Evolutionary conservation across 92 coral and sea anemone genomes (phyloP), one percentile per base, ranked within the genome.

Genomic region (Isaurus tuberculatus): DNA sequence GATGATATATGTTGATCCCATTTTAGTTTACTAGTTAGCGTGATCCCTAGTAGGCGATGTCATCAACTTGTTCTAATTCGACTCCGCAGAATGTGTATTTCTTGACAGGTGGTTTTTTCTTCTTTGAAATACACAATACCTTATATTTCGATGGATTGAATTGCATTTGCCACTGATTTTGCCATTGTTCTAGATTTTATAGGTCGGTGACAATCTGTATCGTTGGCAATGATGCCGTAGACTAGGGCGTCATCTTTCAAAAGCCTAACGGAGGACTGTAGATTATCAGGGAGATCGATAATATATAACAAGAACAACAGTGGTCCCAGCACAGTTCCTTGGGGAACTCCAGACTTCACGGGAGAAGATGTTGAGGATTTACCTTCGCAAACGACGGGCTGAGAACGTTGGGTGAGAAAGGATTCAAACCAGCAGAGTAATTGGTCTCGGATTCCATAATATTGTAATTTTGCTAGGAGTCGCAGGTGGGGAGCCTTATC

Each of bases 231-330:
- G n/a, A 57, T 27, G 65, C 87, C 82, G 48, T 83, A 83, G 66
- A 87, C 20, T 70, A 73, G 57, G 20, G 86, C 87, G 49, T 88
- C 88, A 31, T 88, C 91, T 44, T 88, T 88, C 43, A 88, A 88
- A 5, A 83, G 80, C 79, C 87, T 82, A 83, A 82, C 65, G 2
- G 83, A 60, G 30, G 91, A 82, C 77, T 87, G 57, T 46, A 87
- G 44, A 72, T 87, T 81, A 33, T 80, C 84, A 5, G 87, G 87
- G 32, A 86, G 79, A 65, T 86, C 90, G 64, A 79, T 86, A 23
- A 86, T 64, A 36, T 86, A 82, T 2, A 68, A 25, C 42, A 81
- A 36, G 25, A 82, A 82, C 43, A 49, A 30, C 33, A 82, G 31
- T 27, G 86, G 86, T 15, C 86, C 86, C 33, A 82, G 33, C 23